Conservation (phyloP, 2,113 vertebrate genomes). For the Solenodon paradoxus region DNA sequence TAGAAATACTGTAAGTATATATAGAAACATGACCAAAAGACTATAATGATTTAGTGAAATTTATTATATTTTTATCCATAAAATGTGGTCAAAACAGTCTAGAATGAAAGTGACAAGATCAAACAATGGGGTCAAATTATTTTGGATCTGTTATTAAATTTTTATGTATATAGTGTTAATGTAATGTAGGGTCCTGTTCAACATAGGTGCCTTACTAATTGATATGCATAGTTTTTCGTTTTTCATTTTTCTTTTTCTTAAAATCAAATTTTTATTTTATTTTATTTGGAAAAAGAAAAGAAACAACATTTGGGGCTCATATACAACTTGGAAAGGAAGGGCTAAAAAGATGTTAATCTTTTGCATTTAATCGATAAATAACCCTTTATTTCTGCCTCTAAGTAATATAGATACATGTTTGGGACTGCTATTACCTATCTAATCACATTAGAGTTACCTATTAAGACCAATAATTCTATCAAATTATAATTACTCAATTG, state of each 20-base stretch:
- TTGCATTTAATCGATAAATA: conserved; percentile 17
- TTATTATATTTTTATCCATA: neutral
- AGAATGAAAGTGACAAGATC: neutral
- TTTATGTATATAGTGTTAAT: neutral
- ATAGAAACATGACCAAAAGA: neutral
- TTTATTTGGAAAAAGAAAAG: conserved; percentile 20
- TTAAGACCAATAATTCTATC: neutral
- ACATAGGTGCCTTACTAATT: neutral
- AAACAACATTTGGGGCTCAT: neutral
- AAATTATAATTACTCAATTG: neutral
- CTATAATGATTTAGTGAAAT: neutral
- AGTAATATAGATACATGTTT: neutral
- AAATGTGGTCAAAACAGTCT: neutral
- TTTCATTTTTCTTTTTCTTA: no score
- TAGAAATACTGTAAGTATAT: neutral
- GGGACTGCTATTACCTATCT: neutral
- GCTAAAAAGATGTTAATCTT: neutral
- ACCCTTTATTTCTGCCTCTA: neutral
- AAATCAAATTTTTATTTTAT: conserved; percentile 17
- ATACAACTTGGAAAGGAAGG: neutral
- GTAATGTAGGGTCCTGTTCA: neutral
- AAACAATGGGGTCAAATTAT: neutral
- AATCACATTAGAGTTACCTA: neutral
- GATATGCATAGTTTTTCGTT: neutral
- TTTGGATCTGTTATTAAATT: neutral